phyloP scores from a whole-genome alignment of 2,797 vertebrate genomes.

The Pantherophis vulpinus region DNA sequence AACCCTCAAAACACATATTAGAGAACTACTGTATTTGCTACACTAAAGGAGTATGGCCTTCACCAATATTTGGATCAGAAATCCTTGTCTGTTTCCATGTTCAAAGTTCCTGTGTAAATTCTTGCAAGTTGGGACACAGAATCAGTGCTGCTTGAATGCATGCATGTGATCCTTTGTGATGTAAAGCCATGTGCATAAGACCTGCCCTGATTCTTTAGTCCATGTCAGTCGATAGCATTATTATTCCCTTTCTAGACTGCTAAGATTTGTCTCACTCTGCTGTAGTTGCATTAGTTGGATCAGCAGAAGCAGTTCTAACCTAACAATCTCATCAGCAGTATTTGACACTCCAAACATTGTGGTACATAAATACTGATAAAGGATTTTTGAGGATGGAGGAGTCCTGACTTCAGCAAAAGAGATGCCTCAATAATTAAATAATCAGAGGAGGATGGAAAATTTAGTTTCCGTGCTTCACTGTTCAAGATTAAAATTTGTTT shows the following conservation, averaged over 20 bases:
- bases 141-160: neutral
- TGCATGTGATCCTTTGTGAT: neutral
- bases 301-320: slow-evolving; percentile 17
- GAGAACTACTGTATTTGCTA: neutral
- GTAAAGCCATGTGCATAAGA: neutral
- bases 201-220: neutral
- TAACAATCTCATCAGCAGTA: neutral
- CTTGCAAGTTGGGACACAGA: neutral
- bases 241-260: neutral
- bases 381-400: neutral
- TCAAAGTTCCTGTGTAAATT: neutral
- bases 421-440: neutral
- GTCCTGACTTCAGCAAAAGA: neutral
- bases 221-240: neutral
- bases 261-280: neutral
- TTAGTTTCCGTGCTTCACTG: neutral
- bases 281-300: slow-evolving; percentile 23
- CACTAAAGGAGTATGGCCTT: neutral
- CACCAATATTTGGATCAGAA: neutral
- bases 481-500: neutral
- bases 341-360: neutral
- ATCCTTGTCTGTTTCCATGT: neutral
- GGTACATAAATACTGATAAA: neutral
- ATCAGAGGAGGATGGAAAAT: neutral
- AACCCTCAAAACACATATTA: neutral